Percentiles rank a stretch among this genome's conserved stretches.
These are phyloP conservation scores for Brienomyrus longianalis DNA, from an alignment of 2,113 vertebrate genomes.

Conservation along the genomic window DNA sequence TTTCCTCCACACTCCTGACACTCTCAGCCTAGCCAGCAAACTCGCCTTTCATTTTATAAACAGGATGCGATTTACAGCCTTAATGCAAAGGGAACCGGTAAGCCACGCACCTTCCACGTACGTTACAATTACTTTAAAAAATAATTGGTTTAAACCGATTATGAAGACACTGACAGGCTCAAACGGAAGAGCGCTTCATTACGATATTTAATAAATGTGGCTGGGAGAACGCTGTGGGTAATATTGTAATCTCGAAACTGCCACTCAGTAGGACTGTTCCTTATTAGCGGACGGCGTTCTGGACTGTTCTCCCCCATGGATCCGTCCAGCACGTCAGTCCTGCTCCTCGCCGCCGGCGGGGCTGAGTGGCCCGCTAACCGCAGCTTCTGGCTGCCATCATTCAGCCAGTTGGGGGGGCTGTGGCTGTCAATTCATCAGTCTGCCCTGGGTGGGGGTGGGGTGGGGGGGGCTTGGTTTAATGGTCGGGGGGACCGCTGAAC, in stretches of 20 bases:
- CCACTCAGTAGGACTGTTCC: background rate
- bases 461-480: background rate
- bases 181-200: background rate
- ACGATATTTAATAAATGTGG: background rate
- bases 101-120: background rate
- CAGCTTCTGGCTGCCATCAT: slow-evolving; percentile 27
- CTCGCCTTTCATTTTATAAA: background rate
- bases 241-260: background rate
- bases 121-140: background rate
- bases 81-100: background rate
- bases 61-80: background rate
- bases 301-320: background rate
- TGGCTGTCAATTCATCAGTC: background rate
- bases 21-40: background rate
- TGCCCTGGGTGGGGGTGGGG: no score
- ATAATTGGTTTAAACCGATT: slow-evolving; percentile 1
- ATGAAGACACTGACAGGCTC: background rate
- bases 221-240: background rate
- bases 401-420: slow-evolving; percentile 3
- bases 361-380: slow-evolving; percentile 13
- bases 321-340: background rate
- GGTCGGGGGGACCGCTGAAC: background rate
- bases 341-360: background rate
- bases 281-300: background rate
- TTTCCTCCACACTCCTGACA: background rate